A percentile compares a stretch with the other conserved stretches of the same genome.
These are phyloP conservation scores for Macrotis lagotis DNA, from an alignment of 2,113 vertebrate genomes.

Conservation along the genomic window DNA sequence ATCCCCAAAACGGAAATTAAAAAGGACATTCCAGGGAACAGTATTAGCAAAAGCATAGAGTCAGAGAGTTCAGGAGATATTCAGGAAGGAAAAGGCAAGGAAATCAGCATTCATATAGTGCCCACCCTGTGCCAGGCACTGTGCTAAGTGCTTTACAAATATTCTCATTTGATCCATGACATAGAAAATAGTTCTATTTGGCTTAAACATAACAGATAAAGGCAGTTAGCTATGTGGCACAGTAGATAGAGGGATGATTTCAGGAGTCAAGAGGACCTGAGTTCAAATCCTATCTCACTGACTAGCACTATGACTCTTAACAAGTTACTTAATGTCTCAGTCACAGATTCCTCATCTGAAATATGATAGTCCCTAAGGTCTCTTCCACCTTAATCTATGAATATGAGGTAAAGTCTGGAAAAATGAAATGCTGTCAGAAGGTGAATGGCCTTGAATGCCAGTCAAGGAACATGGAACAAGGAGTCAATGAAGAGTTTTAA, in stretches of 20 bases:
- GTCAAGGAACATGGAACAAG: background rate
- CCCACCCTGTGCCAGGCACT: background rate
- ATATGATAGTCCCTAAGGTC: background rate
- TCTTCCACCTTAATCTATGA: background rate
- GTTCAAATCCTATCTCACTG: background rate
- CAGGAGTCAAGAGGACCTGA: background rate
- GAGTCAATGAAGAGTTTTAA: background rate
- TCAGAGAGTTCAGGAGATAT: background rate
- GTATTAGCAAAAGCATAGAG: background rate
- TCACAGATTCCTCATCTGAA: background rate
- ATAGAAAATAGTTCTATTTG: background rate
- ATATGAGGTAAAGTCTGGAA: background rate
- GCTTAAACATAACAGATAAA: background rate
- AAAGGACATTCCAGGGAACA: background rate
- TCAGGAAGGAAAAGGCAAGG: background rate
- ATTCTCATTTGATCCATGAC: background rate
- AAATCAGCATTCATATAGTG: background rate
- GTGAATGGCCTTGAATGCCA: background rate
- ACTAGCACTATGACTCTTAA: background rate
- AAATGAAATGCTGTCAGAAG: background rate
- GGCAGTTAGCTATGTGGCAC: background rate
- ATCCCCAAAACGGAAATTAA: background rate
- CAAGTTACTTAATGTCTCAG: background rate
- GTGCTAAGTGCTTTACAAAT: background rate
- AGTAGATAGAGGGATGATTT: background rate